Percentiles rank a stretch among this genome's conserved stretches.
Evolutionary conservation across 2,797 vertebrate genomes (phyloP).

Genomic region (Erethizon dorsatum): DNA sequence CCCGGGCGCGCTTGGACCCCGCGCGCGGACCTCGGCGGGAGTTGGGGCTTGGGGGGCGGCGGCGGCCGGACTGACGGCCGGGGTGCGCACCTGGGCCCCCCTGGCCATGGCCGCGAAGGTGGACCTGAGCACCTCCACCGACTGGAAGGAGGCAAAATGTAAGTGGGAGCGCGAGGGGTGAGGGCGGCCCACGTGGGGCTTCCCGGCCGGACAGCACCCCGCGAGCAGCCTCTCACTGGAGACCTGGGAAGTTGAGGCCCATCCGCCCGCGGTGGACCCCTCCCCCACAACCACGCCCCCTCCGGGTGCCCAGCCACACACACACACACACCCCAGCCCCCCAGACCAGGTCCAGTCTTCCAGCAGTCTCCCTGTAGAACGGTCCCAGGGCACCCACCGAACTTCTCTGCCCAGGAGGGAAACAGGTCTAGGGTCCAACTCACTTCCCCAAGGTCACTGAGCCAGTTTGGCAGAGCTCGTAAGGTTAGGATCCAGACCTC

Average conservation of each 20-base stretch:
- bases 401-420: conserved; percentile 27
- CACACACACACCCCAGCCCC: neutral
- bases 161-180: conserved; percentile 78
- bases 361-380: neutral
- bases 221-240: neutral
- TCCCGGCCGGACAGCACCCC: neutral
- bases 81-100: conserved; percentile 84
- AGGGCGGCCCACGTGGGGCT: conserved; percentile 54
- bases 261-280: neutral
- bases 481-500: neutral
- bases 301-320: neutral
- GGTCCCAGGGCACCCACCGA: neutral
- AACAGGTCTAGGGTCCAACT: conserved; percentile 6
- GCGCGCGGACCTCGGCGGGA: conserved; percentile 68
- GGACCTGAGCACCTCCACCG: conserved; percentile 87
- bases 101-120: conserved; percentile 88
- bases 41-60: conserved; percentile 72
- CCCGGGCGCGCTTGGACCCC: neutral
- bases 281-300: neutral
- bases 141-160: conserved; percentile 90
- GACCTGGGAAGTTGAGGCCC: neutral
- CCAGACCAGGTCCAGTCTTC: neutral
- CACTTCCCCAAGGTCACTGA: conserved; percentile 69
- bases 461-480: neutral
- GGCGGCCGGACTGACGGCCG: conserved; percentile 65